These are phyloP conservation scores for Sandelia bainsii DNA, from an alignment of 2,797 vertebrate genomes.

Conservation along the genomic window DNA sequence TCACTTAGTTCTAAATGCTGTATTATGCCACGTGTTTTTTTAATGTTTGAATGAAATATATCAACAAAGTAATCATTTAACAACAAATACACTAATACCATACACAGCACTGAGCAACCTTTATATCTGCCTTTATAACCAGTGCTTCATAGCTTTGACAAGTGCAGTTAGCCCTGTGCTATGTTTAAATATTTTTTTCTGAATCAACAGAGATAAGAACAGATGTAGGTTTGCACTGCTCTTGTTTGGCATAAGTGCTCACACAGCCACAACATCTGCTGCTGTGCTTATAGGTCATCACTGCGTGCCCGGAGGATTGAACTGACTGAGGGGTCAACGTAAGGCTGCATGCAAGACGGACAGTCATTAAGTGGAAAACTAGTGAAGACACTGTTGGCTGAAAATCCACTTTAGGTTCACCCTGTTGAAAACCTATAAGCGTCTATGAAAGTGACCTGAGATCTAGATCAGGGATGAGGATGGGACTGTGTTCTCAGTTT, in stretches of 20 bases:
- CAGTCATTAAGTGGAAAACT: slow-evolving; percentile 36
- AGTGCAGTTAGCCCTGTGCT: slow-evolving; percentile 13
- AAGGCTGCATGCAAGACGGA: slow-evolving; percentile 37
- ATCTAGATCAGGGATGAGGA: slow-evolving; percentile 7
- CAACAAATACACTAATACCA: not conserved
- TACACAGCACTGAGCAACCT: slow-evolving; percentile 3
- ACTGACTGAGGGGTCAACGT: slow-evolving; percentile 60
- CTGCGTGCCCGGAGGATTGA: slow-evolving; percentile 62
- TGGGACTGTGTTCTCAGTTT: slow-evolving; percentile 26
- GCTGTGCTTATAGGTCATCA: slow-evolving; percentile 61
- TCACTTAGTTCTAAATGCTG: slow-evolving; percentile 5
- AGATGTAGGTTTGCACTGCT: slow-evolving; percentile 67
- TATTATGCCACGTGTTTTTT: not conserved
- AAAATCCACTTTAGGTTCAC: slow-evolving; percentile 25
- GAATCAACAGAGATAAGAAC: slow-evolving; percentile 73
- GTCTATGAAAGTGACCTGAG: not conserved
- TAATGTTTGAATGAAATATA: not conserved
- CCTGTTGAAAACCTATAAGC: slow-evolving; percentile 34
- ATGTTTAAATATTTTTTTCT: slow-evolving; percentile 38
- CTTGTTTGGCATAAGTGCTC: slow-evolving; percentile 64
- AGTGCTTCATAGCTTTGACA: slow-evolving; percentile 3
- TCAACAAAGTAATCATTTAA: not conserved
- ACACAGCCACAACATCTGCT: slow-evolving; percentile 76
- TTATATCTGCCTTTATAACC: slow-evolving; percentile 9
- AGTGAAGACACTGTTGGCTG: slow-evolving; percentile 42